phyloP scores from a whole-genome alignment of 2,113 vertebrate genomes.

The Camelus bactrianus region DNA sequence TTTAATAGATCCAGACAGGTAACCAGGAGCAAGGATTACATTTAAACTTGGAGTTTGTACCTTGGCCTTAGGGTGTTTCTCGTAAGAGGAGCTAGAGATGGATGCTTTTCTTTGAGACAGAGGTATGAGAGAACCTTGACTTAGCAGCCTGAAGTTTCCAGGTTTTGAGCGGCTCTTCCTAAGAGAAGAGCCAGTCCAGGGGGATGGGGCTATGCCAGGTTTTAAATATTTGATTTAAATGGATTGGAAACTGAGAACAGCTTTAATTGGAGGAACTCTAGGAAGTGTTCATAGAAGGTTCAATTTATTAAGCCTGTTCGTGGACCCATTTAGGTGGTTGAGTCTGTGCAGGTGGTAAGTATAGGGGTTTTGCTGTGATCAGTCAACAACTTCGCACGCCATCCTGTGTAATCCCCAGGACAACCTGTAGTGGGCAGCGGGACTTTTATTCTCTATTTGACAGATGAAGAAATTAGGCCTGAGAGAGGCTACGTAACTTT shows the following conservation, averaged over 20 bases:
- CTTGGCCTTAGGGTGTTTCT: not conserved
- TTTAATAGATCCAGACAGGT: not conserved
- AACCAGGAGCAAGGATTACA: not conserved
- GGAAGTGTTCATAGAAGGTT: not conserved
- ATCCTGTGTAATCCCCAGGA: not conserved
- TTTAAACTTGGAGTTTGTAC: not conserved
- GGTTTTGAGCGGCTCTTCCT: not conserved
- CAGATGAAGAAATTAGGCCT: not conserved
- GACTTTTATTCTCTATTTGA: not conserved
- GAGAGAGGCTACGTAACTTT: not conserved
- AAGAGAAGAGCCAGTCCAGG: not conserved
- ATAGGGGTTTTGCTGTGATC: not conserved
- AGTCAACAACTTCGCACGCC: not conserved
- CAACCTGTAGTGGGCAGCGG: not conserved
- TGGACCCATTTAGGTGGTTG: not conserved
- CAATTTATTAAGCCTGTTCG: not conserved
- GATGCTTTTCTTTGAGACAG: not conserved
- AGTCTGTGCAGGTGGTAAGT: not conserved
- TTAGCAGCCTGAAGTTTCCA: not conserved
- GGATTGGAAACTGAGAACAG: conserved; percentile 34
- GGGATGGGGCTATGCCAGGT: not conserved
- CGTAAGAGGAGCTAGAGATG: not conserved
- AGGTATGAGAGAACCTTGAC: not conserved
- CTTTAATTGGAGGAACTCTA: conserved; percentile 42
- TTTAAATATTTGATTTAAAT: conserved; percentile 64